Evolutionary conservation across 2,797 vertebrate species (phyloP).

Genomic region (Catharus ustulatus): DNA sequence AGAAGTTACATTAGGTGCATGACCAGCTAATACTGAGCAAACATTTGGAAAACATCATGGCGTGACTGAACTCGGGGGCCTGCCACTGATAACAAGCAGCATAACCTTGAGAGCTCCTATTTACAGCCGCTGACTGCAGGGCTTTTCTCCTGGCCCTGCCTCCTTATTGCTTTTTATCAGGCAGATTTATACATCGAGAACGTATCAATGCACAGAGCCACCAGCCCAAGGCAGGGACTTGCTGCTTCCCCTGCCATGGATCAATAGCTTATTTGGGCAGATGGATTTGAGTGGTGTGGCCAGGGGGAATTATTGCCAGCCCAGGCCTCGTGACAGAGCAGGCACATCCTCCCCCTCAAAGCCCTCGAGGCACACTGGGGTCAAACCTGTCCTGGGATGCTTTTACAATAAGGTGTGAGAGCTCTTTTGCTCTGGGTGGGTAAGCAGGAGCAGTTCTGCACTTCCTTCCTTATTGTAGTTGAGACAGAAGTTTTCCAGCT

Average conservation of each 20-base stretch:
- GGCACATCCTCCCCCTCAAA: neutral
- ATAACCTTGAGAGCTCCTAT: conserved; percentile 83
- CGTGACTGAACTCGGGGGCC: conserved; percentile 83
- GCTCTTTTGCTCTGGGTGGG: neutral
- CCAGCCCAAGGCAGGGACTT: conserved; percentile 26
- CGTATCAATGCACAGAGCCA: conserved; percentile 61
- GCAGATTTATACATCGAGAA: conserved; percentile 57
- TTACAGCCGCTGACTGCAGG: conserved; percentile 78
- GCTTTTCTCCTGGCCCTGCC: conserved; percentile 73
- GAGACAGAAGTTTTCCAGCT: neutral
- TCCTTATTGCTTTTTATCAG: conserved; percentile 71
- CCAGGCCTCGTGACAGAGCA: neutral
- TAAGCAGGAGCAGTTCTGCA: neutral
- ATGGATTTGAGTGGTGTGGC: neutral
- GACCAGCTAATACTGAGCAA: conserved; percentile 95
- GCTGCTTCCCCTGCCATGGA: neutral
- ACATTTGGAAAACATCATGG: conserved; percentile 94
- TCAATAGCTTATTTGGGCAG: conserved; percentile 45
- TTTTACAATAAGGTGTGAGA: neutral
- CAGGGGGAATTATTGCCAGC: neutral
- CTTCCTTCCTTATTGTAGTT: neutral
- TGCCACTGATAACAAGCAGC: conserved; percentile 83
- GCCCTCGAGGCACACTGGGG: rapidly evolving
- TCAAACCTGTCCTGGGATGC: neutral
- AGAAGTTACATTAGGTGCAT: conserved; percentile 85